These are phyloP conservation scores for Homarus americanus DNA, from an alignment of 1,140 invertebrate species.

Conservation along the genomic window DNA sequence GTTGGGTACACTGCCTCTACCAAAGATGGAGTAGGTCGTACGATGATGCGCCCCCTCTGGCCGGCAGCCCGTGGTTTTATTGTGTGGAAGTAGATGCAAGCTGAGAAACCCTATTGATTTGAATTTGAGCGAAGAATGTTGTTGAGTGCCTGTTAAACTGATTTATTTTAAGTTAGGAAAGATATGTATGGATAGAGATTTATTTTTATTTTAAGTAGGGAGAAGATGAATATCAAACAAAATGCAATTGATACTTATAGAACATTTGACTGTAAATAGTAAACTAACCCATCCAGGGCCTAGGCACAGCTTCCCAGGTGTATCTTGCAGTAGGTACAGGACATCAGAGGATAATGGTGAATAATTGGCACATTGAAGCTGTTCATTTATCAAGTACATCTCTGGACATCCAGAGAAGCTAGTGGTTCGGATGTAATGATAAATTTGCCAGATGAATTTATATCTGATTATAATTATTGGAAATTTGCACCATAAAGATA, in stretches of 20 bases:
- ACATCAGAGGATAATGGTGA: not conserved
- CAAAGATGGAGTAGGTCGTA: not conserved
- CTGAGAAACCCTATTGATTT: constrained; percentile 61
- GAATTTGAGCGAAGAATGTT: constrained; percentile 55
- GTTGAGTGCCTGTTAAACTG: constrained; percentile 68
- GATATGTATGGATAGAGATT: constrained; percentile 72
- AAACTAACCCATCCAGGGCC: constrained; percentile 68
- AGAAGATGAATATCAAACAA: constrained; percentile 70
- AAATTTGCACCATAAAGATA: no score
- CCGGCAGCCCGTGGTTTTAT: constrained; percentile 36
- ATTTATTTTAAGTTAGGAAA: constrained; percentile 70
- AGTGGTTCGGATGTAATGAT: not conserved
- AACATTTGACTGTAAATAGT: constrained; percentile 69
- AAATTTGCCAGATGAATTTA: not conserved
- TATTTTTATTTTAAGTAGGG: constrained; percentile 73
- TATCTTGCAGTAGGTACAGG: not conserved
- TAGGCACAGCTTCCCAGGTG: constrained; percentile 41
- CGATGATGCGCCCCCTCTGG: not conserved
- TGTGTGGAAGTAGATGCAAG: constrained; percentile 64
- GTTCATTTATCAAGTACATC: not conserved
- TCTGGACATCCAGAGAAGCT: constrained; percentile 4
- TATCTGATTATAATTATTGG: no score
- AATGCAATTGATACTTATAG: constrained; percentile 71
- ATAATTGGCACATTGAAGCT: not conserved
- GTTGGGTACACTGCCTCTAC: not conserved